Evolutionary conservation across 1,140 invertebrate species (phyloP), one percentile per base, ranked within the genome.

Genomic region (Lutraria rhynchaena): DNA sequence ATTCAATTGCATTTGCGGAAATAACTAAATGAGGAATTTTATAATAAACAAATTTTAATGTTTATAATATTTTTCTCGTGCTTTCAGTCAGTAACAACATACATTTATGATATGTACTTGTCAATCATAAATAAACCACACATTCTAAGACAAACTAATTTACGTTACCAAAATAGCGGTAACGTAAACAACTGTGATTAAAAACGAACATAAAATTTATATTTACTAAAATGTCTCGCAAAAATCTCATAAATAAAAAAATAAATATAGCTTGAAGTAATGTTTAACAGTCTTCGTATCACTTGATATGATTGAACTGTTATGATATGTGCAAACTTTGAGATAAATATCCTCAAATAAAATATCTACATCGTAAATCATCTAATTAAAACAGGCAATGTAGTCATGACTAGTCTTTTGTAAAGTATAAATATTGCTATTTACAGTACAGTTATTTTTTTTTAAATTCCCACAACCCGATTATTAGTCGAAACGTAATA

Each of bases 391-490:
- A 65, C 41, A 24, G 61, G 19, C n/a, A 65, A 65, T 44, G 9
- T 41, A 24, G 15, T 44, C 37, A n/a, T 67, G 63, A 67, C 63
- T 67, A 67, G 63, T 67, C 19, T 46, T 13, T 41, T 49, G 63
- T 67, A 67, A 49, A 67, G n/a, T 67, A 67, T 67, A 67, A 67
- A 67, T 67, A 67, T 35, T 46, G 63, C 63, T 67, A 67, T 67
- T 67, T 67, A 67, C 63, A 67, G 4, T 29, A 67, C 29, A 46
- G 19, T 46, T 29, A 67, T 49, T 35, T 33, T n/a, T 53, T 53
- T 27, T 24, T 3, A 35, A n/a, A 65, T 44, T 65, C 61, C 61
- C 61, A 29, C 27, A 65, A 41, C 61, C 61, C 61, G 46, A 65
- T 65, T 44, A 46, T 65, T 65, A 65, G 61, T 65, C 24, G 4